Percentiles rank a stretch among this genome's conserved stretches.
phyloP scores from a whole-genome alignment of 2,888 invertebrate species.

The Elgonia sp. region DNA sequence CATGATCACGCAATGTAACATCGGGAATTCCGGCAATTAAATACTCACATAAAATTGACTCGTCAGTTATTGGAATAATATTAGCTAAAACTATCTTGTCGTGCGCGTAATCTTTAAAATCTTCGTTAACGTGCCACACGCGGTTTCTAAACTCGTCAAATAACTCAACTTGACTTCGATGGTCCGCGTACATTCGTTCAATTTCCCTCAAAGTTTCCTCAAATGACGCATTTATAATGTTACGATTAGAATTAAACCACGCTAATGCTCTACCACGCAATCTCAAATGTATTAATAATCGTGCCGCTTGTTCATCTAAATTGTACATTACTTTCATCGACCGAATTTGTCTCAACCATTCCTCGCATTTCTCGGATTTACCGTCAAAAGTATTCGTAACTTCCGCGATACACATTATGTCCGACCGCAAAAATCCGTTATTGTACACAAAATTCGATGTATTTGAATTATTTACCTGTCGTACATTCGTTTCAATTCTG shows the following conservation, averaged over 20 bases:
- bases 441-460: neutral
- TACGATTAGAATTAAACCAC: slow-evolving; percentile 19
- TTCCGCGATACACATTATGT: slow-evolving; percentile 1
- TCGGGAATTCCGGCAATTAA: slow-evolving; percentile 28
- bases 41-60: slow-evolving; percentile 19
- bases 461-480: too few species aligned
- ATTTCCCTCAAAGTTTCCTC: neutral
- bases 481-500: too few species aligned
- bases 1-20: slow-evolving; percentile 12
- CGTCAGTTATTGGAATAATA: neutral
- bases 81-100: slow-evolving; percentile 33
- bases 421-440: neutral
- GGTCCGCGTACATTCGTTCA: neutral
- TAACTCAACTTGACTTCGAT: slow-evolving; percentile 14
- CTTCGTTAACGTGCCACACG: neutral
- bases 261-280: slow-evolving; percentile 19
- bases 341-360: neutral
- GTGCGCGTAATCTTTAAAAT: slow-evolving; percentile 29
- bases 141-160: slow-evolving; percentile 19
- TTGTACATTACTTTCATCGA: slow-evolving; percentile 6
- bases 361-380: slow-evolving; percentile 8
- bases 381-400: slow-evolving; percentile 19
- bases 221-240: neutral
- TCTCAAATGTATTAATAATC: slow-evolving; percentile 14
- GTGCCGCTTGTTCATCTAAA: slow-evolving; percentile 23